Conservation (phyloP, 2,113 vertebrate genomes). For the Ahaetulla prasina region DNA sequence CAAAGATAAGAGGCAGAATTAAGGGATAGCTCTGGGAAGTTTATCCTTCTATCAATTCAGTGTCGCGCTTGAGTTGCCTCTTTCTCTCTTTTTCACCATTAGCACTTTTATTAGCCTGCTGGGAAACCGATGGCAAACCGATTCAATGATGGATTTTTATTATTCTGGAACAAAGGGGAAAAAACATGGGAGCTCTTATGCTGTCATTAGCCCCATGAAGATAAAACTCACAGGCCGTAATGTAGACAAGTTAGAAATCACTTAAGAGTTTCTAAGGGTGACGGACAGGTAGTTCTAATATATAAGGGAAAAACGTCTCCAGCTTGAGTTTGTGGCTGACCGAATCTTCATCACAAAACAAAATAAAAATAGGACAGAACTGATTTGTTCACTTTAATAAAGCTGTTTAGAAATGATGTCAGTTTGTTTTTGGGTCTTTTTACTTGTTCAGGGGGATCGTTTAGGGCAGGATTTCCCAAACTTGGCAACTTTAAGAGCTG, state of each 20-base stretch:
- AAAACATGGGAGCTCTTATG: neutral
- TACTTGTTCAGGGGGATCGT: neutral
- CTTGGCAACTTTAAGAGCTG: neutral
- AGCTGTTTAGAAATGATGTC: neutral
- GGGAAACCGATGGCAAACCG: neutral
- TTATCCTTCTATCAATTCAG: neutral
- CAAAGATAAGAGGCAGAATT: neutral
- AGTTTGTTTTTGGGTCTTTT: neutral
- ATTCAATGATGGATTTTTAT: neutral
- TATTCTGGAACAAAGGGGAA: neutral
- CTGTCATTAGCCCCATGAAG: neutral
- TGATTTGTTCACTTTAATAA: neutral
- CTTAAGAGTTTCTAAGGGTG: neutral
- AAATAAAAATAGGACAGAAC: neutral
- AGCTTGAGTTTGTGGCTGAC: neutral
- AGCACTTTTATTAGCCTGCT: neutral
- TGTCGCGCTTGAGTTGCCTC: neutral
- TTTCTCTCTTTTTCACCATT: neutral
- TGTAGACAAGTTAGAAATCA: neutral
- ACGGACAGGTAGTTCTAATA: neutral
- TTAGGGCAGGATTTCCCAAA: neutral
- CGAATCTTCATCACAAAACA: neutral
- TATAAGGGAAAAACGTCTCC: neutral
- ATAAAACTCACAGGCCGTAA: neutral
- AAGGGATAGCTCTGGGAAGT: neutral